A percentile compares a stretch with the other conserved stretches of the same genome.
These are phyloP conservation scores for Xanthorhoe designata DNA, from an alignment of 2,888 invertebrate species.

Conservation along the genomic window DNA sequence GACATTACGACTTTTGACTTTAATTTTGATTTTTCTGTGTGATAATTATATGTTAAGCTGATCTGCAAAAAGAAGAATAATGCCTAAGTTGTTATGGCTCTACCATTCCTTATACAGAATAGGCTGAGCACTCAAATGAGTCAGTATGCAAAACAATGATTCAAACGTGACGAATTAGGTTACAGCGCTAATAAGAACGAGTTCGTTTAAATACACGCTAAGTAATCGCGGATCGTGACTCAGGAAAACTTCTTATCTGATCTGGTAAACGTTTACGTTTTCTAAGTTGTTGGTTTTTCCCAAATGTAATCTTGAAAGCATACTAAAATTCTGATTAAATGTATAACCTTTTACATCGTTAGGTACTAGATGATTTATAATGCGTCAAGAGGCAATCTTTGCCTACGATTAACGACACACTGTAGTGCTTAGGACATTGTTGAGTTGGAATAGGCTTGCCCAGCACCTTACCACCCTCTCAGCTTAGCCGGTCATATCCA, in stretches of 20 bases:
- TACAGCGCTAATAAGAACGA: conserved; percentile 16
- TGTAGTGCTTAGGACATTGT: no score
- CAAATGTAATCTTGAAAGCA: neutral
- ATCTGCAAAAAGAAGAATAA: no score
- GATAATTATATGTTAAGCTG: no score
- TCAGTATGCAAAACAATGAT: conserved; percentile 42
- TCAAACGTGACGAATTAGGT: conserved; percentile 31
- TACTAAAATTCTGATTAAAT: neutral
- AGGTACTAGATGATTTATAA: no score
- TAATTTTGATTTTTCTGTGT: no score
- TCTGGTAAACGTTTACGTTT: neutral
- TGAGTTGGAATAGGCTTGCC: no score
- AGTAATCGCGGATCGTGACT: conserved; percentile 9
- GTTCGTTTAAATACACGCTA: conserved; percentile 18
- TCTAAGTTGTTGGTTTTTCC: neutral
- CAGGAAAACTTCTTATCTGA: conserved; percentile 7
- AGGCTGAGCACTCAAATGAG: conserved; percentile 29
- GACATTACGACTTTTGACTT: no score
- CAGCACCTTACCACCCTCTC: no score
- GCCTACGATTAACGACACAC: no score
- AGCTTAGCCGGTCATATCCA: no score
- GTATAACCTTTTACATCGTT: no score
- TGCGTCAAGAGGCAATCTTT: no score
- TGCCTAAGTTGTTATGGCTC: neutral
- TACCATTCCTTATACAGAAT: conserved; percentile 21